A percentile compares a stretch with the other conserved stretches of the same genome.
Conservation (phyloP, 1,140 invertebrate species). For the Lucilia sericata region DNA sequence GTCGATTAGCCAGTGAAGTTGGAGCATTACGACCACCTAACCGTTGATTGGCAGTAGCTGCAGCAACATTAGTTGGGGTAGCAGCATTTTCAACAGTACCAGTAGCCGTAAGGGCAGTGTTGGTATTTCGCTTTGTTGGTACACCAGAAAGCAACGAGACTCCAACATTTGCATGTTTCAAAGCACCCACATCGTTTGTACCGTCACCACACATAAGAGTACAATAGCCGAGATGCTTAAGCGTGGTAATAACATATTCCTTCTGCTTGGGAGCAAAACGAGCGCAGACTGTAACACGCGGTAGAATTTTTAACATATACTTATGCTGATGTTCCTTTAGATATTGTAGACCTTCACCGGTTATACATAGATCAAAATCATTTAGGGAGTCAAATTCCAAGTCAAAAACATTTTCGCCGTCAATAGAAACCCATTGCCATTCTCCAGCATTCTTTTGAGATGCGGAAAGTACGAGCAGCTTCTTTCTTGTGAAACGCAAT, state of each 20-base stretch:
- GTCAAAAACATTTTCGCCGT: slow-evolving; percentile 67
- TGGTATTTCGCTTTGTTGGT: slow-evolving; percentile 73
- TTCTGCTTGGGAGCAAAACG: slow-evolving; percentile 97
- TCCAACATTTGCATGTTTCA: slow-evolving; percentile 93
- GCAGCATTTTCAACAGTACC: slow-evolving; percentile 51
- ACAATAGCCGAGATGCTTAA: slow-evolving; percentile 88
- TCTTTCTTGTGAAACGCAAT: slow-evolving; percentile 87
- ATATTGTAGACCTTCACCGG: slow-evolving; percentile 88
- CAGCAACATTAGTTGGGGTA: background rate
- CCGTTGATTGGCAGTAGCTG: background rate
- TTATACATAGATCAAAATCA: slow-evolving; percentile 91
- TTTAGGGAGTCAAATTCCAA: slow-evolving; percentile 67
- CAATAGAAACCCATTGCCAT: slow-evolving; percentile 84
- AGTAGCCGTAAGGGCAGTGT: slow-evolving; percentile 55
- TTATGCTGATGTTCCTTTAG: slow-evolving; percentile 75
- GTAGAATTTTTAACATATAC: slow-evolving; percentile 81
- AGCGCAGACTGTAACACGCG: slow-evolving; percentile 90
- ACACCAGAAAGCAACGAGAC: slow-evolving; percentile 91
- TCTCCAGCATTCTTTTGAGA: slow-evolving; percentile 70
- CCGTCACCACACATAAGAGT: slow-evolving; percentile 99
- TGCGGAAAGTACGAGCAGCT: slow-evolving; percentile 80
- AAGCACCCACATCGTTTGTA: slow-evolving; percentile 99
- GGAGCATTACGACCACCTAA: slow-evolving; percentile 48
- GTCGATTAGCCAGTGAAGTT: slow-evolving; percentile 16
- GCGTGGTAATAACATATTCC: slow-evolving; percentile 91